These are phyloP conservation scores for Chrysina gloriosa DNA, from an alignment of 2,888 invertebrate species.

Conservation along the genomic window DNA sequence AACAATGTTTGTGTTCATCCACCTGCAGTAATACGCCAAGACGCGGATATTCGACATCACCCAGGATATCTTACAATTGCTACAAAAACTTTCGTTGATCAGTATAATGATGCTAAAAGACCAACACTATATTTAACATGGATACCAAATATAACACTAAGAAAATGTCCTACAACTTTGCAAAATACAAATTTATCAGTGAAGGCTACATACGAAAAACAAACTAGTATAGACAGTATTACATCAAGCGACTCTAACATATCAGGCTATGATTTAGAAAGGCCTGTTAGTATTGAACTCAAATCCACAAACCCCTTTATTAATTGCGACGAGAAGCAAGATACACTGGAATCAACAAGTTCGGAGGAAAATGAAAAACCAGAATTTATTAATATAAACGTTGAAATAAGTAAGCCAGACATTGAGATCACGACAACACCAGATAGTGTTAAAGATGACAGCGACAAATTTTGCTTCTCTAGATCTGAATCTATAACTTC, in stretches of 20 bases:
- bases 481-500: conserved; percentile 75
- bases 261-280: conserved; percentile 50
- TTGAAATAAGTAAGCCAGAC: conserved; percentile 76
- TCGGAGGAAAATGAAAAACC: conserved; percentile 62
- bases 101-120: conserved; percentile 80
- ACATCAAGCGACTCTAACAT: conserved; percentile 59
- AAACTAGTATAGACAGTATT: conserved; percentile 62
- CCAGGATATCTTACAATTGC: conserved; percentile 93
- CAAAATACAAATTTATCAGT: conserved; percentile 47
- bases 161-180: conserved; percentile 81
- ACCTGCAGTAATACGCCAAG: conserved; percentile 83
- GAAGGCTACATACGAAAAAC: conserved; percentile 61
- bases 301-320: conserved; percentile 66
- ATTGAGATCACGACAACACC: conserved; percentile 79
- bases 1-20: conserved; percentile 99
- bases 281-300: conserved; percentile 55
- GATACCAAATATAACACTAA: conserved; percentile 92
- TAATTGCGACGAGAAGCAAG: conserved; percentile 55
- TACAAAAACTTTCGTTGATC: conserved; percentile 82
- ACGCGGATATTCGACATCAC: conserved; percentile 87
- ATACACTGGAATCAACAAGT: conserved; percentile 55
- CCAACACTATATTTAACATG: conserved; percentile 91
- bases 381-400: conserved; percentile 62
- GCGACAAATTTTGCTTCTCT: conserved; percentile 70
- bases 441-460: conserved; percentile 66